phyloP scores from a whole-genome alignment of 1,140 invertebrate genomes.

The Heliothis virescens region DNA sequence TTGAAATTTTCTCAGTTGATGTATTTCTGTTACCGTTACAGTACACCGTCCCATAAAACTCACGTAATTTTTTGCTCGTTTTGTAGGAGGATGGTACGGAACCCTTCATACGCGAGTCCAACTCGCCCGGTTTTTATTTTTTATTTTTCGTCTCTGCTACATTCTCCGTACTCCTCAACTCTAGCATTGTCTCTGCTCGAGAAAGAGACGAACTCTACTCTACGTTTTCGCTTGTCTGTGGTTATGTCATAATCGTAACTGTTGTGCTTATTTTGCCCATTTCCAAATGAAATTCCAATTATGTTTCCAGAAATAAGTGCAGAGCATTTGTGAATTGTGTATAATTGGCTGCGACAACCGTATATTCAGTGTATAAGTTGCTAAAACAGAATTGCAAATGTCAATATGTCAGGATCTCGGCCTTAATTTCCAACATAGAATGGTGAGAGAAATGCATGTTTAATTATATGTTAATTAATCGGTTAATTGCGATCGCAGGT shows the following conservation, averaged over 20 bases:
- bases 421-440: conserved; percentile 86
- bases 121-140: no score
- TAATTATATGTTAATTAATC: conserved; percentile 52
- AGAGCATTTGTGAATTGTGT: conserved; percentile 62
- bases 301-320: conserved; percentile 71
- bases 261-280: conserved; percentile 76
- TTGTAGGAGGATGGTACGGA: no score
- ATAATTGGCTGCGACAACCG: conserved; percentile 58
- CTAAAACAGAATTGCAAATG: conserved; percentile 84
- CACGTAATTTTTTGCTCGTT: no score
- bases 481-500: conserved; percentile 11
- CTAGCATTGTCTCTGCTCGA: no score
- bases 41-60: no score
- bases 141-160: no score
- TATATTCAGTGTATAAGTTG: conserved; percentile 72
- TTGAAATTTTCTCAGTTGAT: no score
- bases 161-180: no score
- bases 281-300: conserved; percentile 70
- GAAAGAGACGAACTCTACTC: conserved; percentile 2
- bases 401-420: conserved; percentile 86
- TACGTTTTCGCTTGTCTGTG: conserved; percentile 51
- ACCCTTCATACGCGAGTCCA: no score
- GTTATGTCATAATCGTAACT: conserved; percentile 68
- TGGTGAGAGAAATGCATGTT: conserved; percentile 73
- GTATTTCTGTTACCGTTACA: no score